phyloP scores from a whole-genome alignment of 2,888 invertebrate species.

The Hirtodrosophila trivittata region DNA sequence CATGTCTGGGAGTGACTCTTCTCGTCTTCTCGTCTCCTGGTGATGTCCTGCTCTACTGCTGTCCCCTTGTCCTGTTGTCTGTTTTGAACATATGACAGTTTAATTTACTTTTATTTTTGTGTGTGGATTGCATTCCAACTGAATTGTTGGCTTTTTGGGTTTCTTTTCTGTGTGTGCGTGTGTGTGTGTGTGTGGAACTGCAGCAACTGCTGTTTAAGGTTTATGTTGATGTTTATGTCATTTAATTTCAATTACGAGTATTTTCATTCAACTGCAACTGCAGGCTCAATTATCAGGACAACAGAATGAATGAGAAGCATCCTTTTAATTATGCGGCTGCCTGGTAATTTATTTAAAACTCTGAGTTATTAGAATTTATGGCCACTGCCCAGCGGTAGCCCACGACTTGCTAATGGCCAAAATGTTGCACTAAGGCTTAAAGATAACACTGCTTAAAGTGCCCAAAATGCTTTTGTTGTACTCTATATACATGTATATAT shows the following conservation, averaged over 20 bases:
- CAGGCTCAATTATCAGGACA: conserved; percentile 41
- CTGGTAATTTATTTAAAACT: conserved; percentile 73
- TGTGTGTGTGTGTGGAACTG: no score
- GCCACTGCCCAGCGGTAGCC: conserved; percentile 49
- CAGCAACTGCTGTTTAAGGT: conserved; percentile 60
- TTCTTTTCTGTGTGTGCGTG: no score
- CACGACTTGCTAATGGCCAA: conserved; percentile 55
- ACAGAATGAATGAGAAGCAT: background rate
- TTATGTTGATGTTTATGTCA: conserved; percentile 73
- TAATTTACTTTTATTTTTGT: conserved; percentile 79
- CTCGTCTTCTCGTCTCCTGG: background rate
- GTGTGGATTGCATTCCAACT: conserved; percentile 70
- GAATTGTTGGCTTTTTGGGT: conserved; percentile 57
- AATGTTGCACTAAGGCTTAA: conserved; percentile 30
- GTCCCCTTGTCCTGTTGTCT: conserved; percentile 46
- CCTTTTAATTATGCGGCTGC: conserved; percentile 69
- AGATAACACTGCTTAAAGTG: conserved; percentile 21
- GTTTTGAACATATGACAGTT: conserved; percentile 78
- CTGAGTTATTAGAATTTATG: conserved; percentile 73
- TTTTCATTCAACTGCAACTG: conserved; percentile 22
- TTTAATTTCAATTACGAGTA: conserved; percentile 72
- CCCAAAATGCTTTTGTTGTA: conserved; percentile 3
- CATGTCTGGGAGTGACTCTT: conserved; percentile 23
- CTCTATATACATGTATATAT: conserved; percentile 1
- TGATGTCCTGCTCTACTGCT: conserved; percentile 18